phyloP scores from a whole-genome alignment of 2,113 vertebrate species.

The Thymallus thymallus region DNA sequence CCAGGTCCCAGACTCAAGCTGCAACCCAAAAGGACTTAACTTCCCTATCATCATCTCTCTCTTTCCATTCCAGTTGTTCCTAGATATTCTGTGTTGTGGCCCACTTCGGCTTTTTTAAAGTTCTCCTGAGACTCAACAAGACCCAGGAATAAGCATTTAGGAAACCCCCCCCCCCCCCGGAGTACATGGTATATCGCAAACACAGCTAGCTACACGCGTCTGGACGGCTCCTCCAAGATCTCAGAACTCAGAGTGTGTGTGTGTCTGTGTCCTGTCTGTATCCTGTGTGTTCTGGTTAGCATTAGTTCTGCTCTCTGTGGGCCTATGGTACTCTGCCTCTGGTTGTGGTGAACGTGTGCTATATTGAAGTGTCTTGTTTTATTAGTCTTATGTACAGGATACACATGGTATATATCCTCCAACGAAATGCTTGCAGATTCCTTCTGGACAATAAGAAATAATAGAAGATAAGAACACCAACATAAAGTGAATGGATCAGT shows the following conservation, averaged over 20 bases:
- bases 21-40: too few species aligned
- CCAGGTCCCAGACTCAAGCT: too few species aligned
- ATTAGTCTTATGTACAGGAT: too few species aligned
- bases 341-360: slow-evolving; percentile 29
- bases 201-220: slow-evolving; percentile 97
- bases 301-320: slow-evolving; percentile 48
- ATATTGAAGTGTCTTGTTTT: slow-evolving; percentile 35
- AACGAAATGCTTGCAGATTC: too few species aligned
- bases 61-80: not conserved
- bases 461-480: too few species aligned
- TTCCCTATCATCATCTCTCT: too few species aligned
- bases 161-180: slow-evolving; percentile 74
- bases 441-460: too few species aligned
- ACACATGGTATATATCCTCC: too few species aligned
- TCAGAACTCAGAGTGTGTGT: slow-evolving; percentile 82
- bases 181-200: slow-evolving; percentile 98
- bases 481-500: too few species aligned
- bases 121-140: too few species aligned
- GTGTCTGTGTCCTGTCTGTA: too few species aligned
- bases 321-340: slow-evolving; percentile 37
- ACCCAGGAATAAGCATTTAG: too few species aligned
- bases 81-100: not conserved
- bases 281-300: slow-evolving; percentile 50
- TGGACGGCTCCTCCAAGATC: slow-evolving; percentile 98
- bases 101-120: not conserved